A percentile compares a stretch with the other conserved stretches of the same genome.
Conservation (phyloP, 2,888 invertebrate species). For the Cactoblastis cactorum region DNA sequence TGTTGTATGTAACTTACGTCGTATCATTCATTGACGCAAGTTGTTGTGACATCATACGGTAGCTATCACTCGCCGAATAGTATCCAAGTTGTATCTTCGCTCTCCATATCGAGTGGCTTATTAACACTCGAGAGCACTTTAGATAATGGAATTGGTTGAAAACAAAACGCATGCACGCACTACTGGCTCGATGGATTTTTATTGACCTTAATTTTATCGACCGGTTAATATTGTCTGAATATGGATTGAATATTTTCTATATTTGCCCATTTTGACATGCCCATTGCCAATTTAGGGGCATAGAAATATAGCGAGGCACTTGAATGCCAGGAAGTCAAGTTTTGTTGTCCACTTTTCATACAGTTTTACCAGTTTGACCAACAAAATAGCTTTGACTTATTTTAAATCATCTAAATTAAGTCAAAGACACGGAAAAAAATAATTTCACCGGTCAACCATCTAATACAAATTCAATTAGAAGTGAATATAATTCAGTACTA, state of each 20-base stretch:
- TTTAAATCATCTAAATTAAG: too few relatives aligned
- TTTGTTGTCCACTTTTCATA: too few relatives aligned
- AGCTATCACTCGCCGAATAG: constrained; percentile 40
- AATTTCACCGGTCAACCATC: too few relatives aligned
- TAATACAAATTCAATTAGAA: background rate
- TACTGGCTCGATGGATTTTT: constrained; percentile 22
- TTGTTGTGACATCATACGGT: constrained; percentile 50
- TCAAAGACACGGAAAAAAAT: too few relatives aligned
- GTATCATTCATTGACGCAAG: constrained; percentile 46
- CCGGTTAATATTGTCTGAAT: background rate
- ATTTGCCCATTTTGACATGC: too few relatives aligned
- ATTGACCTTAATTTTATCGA: constrained; percentile 19
- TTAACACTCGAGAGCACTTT: constrained; percentile 72
- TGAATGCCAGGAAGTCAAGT: too few relatives aligned
- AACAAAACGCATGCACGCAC: constrained; percentile 39
- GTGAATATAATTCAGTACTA: background rate
- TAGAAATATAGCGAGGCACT: too few relatives aligned
- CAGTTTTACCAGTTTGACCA: too few relatives aligned
- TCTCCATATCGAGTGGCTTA: constrained; percentile 62
- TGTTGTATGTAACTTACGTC: too few relatives aligned
- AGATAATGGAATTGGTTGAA: constrained; percentile 69
- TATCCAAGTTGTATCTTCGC: constrained; percentile 52
- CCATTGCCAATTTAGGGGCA: too few relatives aligned
- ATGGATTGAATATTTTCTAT: background rate
- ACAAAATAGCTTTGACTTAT: too few relatives aligned